Percentiles rank a stretch among this genome's conserved stretches.
Evolutionary conservation across 2,888 invertebrate genomes (phyloP).

Genomic region (Cerastoderma edule): DNA sequence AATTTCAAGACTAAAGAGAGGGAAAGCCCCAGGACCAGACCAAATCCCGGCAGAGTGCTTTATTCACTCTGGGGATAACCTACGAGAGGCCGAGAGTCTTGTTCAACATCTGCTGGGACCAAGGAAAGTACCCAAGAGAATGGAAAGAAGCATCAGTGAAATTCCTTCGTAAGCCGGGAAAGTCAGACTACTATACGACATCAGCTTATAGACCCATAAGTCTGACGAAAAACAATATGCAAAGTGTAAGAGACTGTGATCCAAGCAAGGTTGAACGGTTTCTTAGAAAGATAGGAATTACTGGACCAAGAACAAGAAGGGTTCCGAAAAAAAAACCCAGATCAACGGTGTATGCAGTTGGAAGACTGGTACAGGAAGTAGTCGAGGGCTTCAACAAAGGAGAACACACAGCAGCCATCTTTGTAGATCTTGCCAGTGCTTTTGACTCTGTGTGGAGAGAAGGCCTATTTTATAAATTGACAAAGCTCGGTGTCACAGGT

Average conservation of each 20-base stretch:
- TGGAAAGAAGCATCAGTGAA: slow-evolving; percentile 25
- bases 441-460: too few relatives aligned
- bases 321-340: slow-evolving; percentile 22
- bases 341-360: slow-evolving; percentile 24
- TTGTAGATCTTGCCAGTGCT: too few relatives aligned
- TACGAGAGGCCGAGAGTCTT: slow-evolving; percentile 6
- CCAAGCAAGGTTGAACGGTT: slow-evolving; percentile 9
- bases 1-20: not conserved
- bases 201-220: slow-evolving; percentile 29
- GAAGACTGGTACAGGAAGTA: too few relatives aligned
- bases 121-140: slow-evolving; percentile 9
- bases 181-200: slow-evolving; percentile 18
- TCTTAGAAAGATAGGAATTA: slow-evolving; percentile 11
- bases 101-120: slow-evolving; percentile 24
- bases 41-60: not conserved
- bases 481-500: too few relatives aligned
- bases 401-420: too few relatives aligned
- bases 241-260: slow-evolving; percentile 25
- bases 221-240: slow-evolving; percentile 13
- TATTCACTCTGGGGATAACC: slow-evolving; percentile 4
- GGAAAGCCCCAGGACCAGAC: slow-evolving; percentile 22
- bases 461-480: too few relatives aligned
- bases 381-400: too few relatives aligned
- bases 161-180: slow-evolving; percentile 27
- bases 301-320: slow-evolving; percentile 29